A percentile compares a stretch with the other conserved stretches of the same genome.
phyloP scores from a whole-genome alignment of 1,140 invertebrate species.

The Pollicipes pollicipes region DNA sequence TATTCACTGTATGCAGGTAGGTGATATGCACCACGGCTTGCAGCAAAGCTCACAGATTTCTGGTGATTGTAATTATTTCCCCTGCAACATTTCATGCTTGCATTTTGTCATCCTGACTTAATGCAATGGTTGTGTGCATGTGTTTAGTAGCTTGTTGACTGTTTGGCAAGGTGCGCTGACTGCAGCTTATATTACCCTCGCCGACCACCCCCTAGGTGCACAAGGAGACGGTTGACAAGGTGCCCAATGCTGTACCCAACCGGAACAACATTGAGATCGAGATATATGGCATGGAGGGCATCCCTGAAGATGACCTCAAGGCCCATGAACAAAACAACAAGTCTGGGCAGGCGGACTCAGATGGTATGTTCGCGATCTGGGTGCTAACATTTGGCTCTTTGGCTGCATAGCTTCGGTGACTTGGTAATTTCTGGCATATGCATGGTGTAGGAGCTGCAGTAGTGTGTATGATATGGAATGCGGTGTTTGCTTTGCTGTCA shows the following conservation, averaged over 20 bases:
- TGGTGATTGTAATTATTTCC: background rate
- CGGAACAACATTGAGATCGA: slow-evolving; percentile 98
- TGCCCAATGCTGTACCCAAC: slow-evolving; percentile 94
- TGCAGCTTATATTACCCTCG: slow-evolving; percentile 10
- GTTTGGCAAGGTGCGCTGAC: too few relatives aligned
- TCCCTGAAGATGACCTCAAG: slow-evolving; percentile 82
- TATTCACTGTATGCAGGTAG: slow-evolving; percentile 99
- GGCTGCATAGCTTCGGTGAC: too few relatives aligned
- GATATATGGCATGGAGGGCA: slow-evolving; percentile 99
- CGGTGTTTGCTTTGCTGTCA: too few relatives aligned
- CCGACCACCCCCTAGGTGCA: slow-evolving; percentile 52
- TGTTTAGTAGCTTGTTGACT: too few relatives aligned
- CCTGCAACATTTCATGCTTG: background rate
- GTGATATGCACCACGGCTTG: too few relatives aligned
- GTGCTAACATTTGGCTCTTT: too few relatives aligned
- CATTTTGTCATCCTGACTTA: background rate
- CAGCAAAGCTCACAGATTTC: too few relatives aligned
- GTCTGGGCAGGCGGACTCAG: slow-evolving; percentile 16
- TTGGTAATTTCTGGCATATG: too few relatives aligned
- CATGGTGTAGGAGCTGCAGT: too few relatives aligned
- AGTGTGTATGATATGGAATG: too few relatives aligned
- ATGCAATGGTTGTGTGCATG: background rate
- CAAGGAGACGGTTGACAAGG: slow-evolving; percentile 99
- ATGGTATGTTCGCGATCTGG: slow-evolving; percentile 19
- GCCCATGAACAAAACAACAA: slow-evolving; percentile 58